Base-by-base conservation (phyloP, 2,113 vertebrate species). In the Gallinago paraguaiae region DNA sequence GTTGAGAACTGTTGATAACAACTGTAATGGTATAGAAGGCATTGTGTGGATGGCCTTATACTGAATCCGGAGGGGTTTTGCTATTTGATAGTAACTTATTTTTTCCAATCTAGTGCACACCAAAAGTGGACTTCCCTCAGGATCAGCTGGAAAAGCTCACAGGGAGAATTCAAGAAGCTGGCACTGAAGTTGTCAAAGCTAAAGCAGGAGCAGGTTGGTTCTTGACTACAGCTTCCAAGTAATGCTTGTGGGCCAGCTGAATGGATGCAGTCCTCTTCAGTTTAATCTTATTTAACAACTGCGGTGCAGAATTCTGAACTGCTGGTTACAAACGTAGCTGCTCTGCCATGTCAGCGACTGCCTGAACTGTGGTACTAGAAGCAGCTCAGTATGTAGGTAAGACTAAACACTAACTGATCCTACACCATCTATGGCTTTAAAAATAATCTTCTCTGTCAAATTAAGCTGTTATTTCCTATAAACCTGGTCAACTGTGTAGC, bases 161-260 rank as follows among this genome's bases (percentile, higher is more conserved):
- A 0, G 98, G 94, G 31, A 98, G 99, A 78, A 99, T 99, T 97
- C 99, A 99, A 95, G 99, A 99, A 84, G 99, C 99, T 3, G 99
- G 99, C 78, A 99, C 99, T 0, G 99, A 99, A 95, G 99, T 99
- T 77, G 99, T 99, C 53, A 99, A 99, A 95, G 99, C 99, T 56
- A 99, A 99, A 97, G 99, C 99, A 7, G 99, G 99, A 92, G 98
- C 99, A 92, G 99, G 99, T 99, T 56, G 61, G 93, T 95, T 88
- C 33, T 51, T 14, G 1, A 37, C 4, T 57, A 19, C 11, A 35
- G 48, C 54, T 72, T 67, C 17, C 50, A 54, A 56, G 35, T 88
- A 45, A 24, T 75, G 90, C 31, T n/a, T 77, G 10, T 41, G 81
- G 53, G 25, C n/a, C 82, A 18, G n/a, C 35, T 90, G 69, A 57